Base-by-base conservation (phyloP, 2,797 vertebrate species). In the Dicrostonyx torquatus region DNA sequence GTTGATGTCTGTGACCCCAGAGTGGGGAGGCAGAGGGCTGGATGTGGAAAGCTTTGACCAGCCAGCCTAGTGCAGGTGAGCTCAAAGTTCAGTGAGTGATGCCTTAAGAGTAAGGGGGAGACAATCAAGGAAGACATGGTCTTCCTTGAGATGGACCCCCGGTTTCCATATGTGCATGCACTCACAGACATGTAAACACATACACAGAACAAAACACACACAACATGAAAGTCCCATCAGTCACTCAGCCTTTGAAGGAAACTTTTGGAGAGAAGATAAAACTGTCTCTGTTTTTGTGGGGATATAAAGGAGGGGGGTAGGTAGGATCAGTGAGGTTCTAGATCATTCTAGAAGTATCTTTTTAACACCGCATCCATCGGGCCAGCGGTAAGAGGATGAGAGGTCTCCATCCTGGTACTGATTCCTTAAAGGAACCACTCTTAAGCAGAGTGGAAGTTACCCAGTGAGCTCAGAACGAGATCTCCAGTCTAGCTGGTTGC, bases 191-290 rank as follows among this genome's bases (percentile, higher is more conserved):
- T 1, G 2, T 55, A 37, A 53, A 31, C 48, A 48, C 37, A 34
- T 3, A 53, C 84, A 72, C 64, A 68, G 43, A 50, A 85, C 45
- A 37, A 17, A 48, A 53, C n/a, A 13, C 64, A 68, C 18, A 68
- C 62, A 68, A 84, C 11, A 37, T 29, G 70, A 40, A 91, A 78
- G 76, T 87, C 40, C 37, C 11, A 85, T 78, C 73, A 79, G 43
- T 10, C 55, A 26, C 66, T 85, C 20, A 76, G 45, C 70, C 91
- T 92, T 93, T 95, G 50, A 70, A 37, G 78, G 88, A 24, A n/a
- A 1, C 58, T 37, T 89, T 68, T 2, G 77, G 15, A 92, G 86
- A 37, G 68, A 80, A 94, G n/a, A 91, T 78, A 58, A 43, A 53
- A 15, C 24, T 34, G 1, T n/a, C 7, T 94, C 37, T 31, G 18